These are phyloP conservation scores for Bombus waltoni DNA, from an alignment of 1,140 invertebrate genomes.

Conservation along the genomic window DNA sequence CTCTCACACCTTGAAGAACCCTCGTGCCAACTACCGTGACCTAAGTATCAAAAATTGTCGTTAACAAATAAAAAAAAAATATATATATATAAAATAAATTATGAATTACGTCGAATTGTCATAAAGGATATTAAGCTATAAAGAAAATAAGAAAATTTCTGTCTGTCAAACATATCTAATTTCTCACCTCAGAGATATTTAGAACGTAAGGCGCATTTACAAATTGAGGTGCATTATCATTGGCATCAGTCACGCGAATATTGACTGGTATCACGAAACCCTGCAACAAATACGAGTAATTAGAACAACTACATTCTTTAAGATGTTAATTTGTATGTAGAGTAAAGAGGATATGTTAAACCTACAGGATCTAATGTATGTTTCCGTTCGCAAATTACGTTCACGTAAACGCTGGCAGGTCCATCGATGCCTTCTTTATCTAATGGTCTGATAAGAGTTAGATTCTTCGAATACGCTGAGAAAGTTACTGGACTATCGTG, in stretches of 20 bases:
- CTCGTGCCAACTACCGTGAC: constrained; percentile 92
- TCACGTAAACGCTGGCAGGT: constrained; percentile 92
- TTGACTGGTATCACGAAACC: constrained; percentile 94
- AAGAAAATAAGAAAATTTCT: background rate
- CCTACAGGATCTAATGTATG: constrained; percentile 90
- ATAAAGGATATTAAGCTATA: background rate
- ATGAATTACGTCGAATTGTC: too few species aligned
- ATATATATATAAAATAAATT: background rate
- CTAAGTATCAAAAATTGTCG: constrained; percentile 69
- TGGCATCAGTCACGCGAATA: constrained; percentile 95
- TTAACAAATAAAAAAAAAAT: background rate
- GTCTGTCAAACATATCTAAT: background rate
- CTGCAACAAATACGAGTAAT: constrained; percentile 76
- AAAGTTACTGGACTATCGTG: constrained; percentile 90
- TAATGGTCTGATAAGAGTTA: constrained; percentile 89
- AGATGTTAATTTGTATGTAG: background rate
- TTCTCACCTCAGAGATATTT: constrained; percentile 90
- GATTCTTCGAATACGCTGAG: constrained; percentile 89
- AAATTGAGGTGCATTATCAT: constrained; percentile 94
- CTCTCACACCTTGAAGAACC: constrained; percentile 90
- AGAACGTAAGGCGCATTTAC: constrained; percentile 91
- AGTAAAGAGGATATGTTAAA: background rate
- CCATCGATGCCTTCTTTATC: constrained; percentile 94
- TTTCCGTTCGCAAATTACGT: constrained; percentile 91
- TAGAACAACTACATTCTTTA: background rate